These are phyloP conservation scores for Darevskia mixta DNA, from an alignment of 2,797 vertebrate species.

Conservation along the genomic window DNA sequence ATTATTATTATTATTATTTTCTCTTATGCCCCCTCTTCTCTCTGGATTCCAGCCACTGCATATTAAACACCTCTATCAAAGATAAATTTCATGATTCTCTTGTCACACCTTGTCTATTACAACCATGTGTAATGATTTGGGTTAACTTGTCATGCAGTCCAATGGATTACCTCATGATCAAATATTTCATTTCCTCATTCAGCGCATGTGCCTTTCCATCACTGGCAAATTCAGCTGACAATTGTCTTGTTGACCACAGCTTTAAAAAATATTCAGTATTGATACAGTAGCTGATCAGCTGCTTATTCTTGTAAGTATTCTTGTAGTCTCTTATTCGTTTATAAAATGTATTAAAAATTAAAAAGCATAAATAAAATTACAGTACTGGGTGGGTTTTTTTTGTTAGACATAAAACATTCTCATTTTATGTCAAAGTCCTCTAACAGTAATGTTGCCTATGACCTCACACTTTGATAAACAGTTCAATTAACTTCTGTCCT, in stretches of 20 bases:
- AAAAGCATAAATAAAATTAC: neutral
- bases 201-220: neutral
- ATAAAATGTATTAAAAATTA: slow-evolving; percentile 9
- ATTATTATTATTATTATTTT: no score
- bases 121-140: neutral
- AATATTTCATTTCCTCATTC: neutral
- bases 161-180: neutral
- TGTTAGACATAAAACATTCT: slow-evolving; percentile 27
- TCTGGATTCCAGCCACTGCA: no score
- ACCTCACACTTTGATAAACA: slow-evolving; percentile 55
- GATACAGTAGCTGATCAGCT: slow-evolving; percentile 1
- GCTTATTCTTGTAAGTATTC: neutral
- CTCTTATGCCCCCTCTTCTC: no score
- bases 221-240: neutral
- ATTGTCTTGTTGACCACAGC: neutral
- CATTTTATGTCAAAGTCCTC: slow-evolving; percentile 38
- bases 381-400: neutral
- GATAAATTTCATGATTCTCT: neutral
- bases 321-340: slow-evolving; percentile 31
- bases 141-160: neutral
- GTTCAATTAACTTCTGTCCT: slow-evolving; percentile 53
- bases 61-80: neutral
- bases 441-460: neutral
- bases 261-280: neutral
- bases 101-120: no score